Conservation (phyloP, 1,140 invertebrate species). For the Microvelia longipes region DNA sequence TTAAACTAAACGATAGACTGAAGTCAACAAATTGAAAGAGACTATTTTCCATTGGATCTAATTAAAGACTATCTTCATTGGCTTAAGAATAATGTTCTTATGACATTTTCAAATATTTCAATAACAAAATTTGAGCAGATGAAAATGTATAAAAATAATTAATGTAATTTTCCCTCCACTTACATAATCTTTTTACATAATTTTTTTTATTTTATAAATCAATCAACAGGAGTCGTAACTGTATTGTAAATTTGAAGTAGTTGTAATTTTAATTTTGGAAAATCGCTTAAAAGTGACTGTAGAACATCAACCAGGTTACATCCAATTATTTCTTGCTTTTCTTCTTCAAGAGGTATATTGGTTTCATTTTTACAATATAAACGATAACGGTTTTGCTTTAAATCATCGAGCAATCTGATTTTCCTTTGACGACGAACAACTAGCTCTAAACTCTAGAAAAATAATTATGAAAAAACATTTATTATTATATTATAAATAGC, state of each 20-base stretch:
- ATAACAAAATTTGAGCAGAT: no score
- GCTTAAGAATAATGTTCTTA: no score
- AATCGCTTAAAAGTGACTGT: slow-evolving; percentile 37
- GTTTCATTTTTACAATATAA: slow-evolving; percentile 33
- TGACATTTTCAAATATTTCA: no score
- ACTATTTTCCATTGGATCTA: no score
- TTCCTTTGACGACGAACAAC: slow-evolving; percentile 43
- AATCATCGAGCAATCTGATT: slow-evolving; percentile 35
- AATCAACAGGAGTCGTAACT: not conserved
- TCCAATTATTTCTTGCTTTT: slow-evolving; percentile 35
- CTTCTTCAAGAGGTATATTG: slow-evolving; percentile 31
- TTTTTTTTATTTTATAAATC: no score
- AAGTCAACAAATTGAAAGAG: no score
- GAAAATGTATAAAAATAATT: no score
- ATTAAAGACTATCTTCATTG: no score
- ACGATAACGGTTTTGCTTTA: slow-evolving; percentile 34
- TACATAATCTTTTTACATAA: no score
- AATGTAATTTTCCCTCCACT: no score
- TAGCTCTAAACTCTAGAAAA: slow-evolving; percentile 40
- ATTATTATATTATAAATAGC: slow-evolving; percentile 12
- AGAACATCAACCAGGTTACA: slow-evolving; percentile 35
- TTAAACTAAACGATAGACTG: no score
- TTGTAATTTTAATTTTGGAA: slow-evolving; percentile 30
- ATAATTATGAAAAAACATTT: no score
- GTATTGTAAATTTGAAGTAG: slow-evolving; percentile 17